Base-by-base conservation (phyloP, 2,888 invertebrate species). In the Ormyrus pomaceus region DNA sequence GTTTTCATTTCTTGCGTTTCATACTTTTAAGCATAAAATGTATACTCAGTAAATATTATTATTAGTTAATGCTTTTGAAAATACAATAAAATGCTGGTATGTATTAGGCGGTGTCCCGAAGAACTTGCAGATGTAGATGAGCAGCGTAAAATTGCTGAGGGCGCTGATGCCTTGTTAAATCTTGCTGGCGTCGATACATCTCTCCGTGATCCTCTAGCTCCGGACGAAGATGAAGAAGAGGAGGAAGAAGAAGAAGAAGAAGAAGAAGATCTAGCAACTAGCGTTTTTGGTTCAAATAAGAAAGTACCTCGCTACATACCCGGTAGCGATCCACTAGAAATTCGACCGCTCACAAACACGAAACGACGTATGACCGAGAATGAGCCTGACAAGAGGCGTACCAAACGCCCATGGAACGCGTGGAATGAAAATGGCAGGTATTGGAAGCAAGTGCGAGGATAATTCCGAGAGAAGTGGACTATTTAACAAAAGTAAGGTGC, bases 81-180 rank as follows among this genome's bases (percentile, higher is more conserved):
- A 34, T 34, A 34, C 34, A 34, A 34, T 34, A 34, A 34, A 34
- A 34, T 34, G 34, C 3, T 34, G 34, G 34, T 34, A 4, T 34
- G 34, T 58, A 50, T 34, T 46, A 81, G 81, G 59, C 76, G 79
- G 13, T 71, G 59, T 34, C n/a, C 11, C n/a, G 58, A 71, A 4
- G 48, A 3, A 0, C 50, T 53, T 84, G 93, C 65, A 84, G 94
- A 94, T 85, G 91, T 94, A 68, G 95, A 94, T 85, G 95, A 95
- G 89, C 94, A 93, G 85, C 92, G 95, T 83, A 94, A 94, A 86
- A 95, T 95, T 83, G 95, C 94, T 61, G 95, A 95, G 89, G 96
- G 96, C 79, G 96, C 96, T 0, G 95, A 96, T 86, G 96, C 95
- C 0, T 91, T 96, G 82, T 91, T 96, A 64, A 95, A 96, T 88